phyloP scores from a whole-genome alignment of 1,140 invertebrate genomes.

The Zaprionus ornatus region DNA sequence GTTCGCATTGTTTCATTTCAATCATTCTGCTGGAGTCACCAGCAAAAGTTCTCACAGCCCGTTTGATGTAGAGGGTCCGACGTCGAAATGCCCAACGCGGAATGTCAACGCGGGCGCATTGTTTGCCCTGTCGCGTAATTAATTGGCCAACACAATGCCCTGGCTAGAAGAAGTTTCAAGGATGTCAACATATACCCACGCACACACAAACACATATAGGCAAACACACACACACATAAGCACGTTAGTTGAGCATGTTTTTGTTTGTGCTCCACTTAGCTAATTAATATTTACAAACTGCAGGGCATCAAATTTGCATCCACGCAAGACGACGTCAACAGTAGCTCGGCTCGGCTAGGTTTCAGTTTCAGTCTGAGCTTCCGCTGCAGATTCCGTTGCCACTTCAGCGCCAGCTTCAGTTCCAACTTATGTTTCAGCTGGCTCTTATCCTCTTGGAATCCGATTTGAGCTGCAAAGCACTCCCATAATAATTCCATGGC shows the following conservation, averaged over 20 bases:
- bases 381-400: neutral
- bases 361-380: neutral
- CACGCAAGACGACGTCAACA: neutral
- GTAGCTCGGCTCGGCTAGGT: neutral
- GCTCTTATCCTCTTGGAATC: neutral
- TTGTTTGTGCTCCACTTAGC: slow-evolving; percentile 66
- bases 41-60: slow-evolving; percentile 1
- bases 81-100: slow-evolving; percentile 23
- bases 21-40: slow-evolving; percentile 21
- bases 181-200: slow-evolving; percentile 13
- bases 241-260: slow-evolving; percentile 8
- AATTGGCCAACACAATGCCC: slow-evolving; percentile 69
- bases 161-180: slow-evolving; percentile 29
- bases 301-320: slow-evolving; percentile 37
- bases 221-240: neutral
- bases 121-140: slow-evolving; percentile 63
- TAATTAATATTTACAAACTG: slow-evolving; percentile 68
- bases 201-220: neutral
- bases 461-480: neutral
- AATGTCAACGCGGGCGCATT: slow-evolving; percentile 63
- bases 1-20: slow-evolving; percentile 17
- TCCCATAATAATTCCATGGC: neutral
- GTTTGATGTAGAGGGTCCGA: neutral
- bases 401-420: neutral
- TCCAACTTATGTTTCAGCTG: neutral